These are phyloP conservation scores for Falco rusticolus DNA, from an alignment of 2,797 vertebrate species.

Conservation along the genomic window DNA sequence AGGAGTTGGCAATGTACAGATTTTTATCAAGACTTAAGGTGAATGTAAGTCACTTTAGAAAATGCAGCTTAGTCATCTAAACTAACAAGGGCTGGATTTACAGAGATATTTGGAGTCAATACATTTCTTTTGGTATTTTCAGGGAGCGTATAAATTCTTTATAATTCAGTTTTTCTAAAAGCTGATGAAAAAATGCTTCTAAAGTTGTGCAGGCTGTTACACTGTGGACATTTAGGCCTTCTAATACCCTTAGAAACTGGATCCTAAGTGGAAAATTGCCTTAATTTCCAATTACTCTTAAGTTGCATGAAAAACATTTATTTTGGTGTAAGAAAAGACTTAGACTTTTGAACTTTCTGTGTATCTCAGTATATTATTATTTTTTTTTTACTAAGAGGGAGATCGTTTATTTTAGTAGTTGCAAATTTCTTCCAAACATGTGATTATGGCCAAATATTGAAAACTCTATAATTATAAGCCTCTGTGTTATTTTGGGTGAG, in stretches of 20 bases:
- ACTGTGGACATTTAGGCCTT: neutral
- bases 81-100: neutral
- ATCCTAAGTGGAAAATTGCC: neutral
- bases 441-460: conserved; percentile 6
- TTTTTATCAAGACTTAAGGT: conserved; percentile 50
- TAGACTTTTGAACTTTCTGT: neutral
- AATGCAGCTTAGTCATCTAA: conserved; percentile 38
- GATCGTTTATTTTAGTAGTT: neutral
- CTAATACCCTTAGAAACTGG: neutral
- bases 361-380: neutral
- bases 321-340: neutral
- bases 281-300: neutral
- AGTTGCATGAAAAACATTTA: neutral
- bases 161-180: neutral
- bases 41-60: conserved; percentile 13
- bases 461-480: neutral
- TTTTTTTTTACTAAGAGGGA: neutral
- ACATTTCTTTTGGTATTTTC: neutral
- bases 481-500: neutral
- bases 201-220: neutral
- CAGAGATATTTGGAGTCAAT: neutral
- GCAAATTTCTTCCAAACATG: neutral
- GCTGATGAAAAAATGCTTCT: neutral
- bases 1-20: conserved; percentile 51
- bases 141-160: neutral